Evolutionary conservation across 2,888 invertebrate species (phyloP).

Genomic region (Gandaritis pyraliata): DNA sequence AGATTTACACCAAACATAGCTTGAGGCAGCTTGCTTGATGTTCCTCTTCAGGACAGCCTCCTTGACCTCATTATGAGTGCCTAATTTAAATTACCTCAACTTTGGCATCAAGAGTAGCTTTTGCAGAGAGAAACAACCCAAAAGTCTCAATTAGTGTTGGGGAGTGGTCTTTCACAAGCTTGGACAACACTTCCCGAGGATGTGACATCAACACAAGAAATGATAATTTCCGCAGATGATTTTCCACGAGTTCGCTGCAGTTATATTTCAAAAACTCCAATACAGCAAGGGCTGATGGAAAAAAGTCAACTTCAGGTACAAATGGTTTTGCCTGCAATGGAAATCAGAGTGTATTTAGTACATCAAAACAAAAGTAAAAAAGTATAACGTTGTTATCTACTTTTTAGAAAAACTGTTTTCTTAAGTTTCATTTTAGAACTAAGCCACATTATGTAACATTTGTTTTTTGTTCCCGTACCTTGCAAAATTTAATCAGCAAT

Average conservation of each 20-base stretch:
- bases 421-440: too few species aligned
- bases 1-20: too few species aligned
- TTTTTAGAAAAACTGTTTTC: too few species aligned
- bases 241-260: constrained; percentile 3
- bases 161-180: constrained; percentile 45
- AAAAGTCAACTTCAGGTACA: constrained; percentile 35
- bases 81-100: constrained; percentile 46
- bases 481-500: constrained; percentile 20
- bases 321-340: constrained; percentile 22
- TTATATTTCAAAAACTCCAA: constrained; percentile 53
- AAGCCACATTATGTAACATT: too few species aligned
- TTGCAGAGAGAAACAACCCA: constrained; percentile 30
- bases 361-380: too few species aligned
- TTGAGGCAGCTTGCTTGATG: too few species aligned
- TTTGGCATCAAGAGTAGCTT: constrained; percentile 1
- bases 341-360: not conserved
- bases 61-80: too few species aligned
- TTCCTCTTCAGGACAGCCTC: too few species aligned
- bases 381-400: too few species aligned
- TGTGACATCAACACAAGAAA: constrained; percentile 51
- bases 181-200: constrained; percentile 54
- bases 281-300: constrained; percentile 57
- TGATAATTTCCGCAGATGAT: constrained; percentile 13
- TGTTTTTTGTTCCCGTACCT: too few species aligned
- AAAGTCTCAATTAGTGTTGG: constrained; percentile 54